Percentiles rank a stretch among this genome's conserved stretches.
Evolutionary conservation across 2,113 vertebrate species (phyloP).

Genomic region (Myotis davidii): DNA sequence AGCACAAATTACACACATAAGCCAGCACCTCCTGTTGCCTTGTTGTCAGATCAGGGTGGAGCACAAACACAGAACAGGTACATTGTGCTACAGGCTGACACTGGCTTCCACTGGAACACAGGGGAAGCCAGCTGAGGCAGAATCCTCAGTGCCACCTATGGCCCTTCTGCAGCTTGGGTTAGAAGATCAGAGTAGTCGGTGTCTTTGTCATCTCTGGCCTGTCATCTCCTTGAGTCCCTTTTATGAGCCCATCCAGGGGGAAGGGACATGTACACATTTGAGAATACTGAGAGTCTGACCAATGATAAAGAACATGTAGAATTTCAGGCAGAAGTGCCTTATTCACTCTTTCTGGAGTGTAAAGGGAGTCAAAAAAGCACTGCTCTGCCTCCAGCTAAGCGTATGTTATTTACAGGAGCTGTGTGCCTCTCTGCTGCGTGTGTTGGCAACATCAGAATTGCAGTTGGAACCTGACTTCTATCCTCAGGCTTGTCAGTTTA

Average conservation of each 20-base stretch:
- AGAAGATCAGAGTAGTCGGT: not conserved
- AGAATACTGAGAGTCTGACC: not conserved
- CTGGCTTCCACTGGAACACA: not conserved
- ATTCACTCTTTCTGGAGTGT: not conserved
- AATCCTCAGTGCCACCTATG: not conserved
- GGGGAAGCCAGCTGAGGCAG: not conserved
- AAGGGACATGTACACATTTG: not conserved
- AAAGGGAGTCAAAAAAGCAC: not conserved
- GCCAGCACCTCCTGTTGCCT: conserved; percentile 63
- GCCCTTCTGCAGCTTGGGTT: not conserved
- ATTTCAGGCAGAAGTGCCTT: not conserved
- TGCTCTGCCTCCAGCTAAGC: not conserved
- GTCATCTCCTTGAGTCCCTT: not conserved
- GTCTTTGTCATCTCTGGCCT: not conserved
- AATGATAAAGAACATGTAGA: not conserved
- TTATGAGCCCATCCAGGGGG: not conserved
- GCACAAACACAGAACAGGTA: conserved; percentile 41
- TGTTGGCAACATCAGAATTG: not conserved
- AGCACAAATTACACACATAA: conserved; percentile 50
- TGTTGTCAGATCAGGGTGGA: conserved; percentile 49
- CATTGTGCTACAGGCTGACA: not conserved
- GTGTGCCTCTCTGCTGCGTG: not conserved
- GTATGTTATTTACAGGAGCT: not conserved
- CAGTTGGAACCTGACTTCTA: not conserved
- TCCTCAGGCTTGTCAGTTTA: not conserved